phyloP scores from a whole-genome alignment of 35 echinoderm and acorn worm genomes.

The Acanthaster planci region DNA sequence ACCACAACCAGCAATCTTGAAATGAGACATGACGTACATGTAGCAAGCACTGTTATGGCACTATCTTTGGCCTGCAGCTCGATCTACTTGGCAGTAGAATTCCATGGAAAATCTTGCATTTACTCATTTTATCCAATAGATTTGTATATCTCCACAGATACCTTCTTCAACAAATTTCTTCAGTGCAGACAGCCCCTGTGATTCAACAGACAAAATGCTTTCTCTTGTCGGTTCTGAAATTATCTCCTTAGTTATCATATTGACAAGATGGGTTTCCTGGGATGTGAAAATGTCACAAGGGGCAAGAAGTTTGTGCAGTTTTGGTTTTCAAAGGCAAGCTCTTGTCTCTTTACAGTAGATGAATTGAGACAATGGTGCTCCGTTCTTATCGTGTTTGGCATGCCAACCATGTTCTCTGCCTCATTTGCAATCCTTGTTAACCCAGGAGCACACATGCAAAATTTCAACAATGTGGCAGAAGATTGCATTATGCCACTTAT shows the following conservation, averaged over 20 bases:
- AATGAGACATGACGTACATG: slow-evolving; percentile 35
- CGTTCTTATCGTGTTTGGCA: not conserved
- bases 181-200: not conserved
- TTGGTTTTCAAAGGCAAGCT: not conserved
- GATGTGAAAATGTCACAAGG: not conserved
- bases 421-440: not conserved
- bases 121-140: slow-evolving; percentile 42
- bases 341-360: not conserved
- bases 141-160: slow-evolving; percentile 34
- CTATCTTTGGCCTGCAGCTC: not conserved
- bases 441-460: slow-evolving; percentile 27
- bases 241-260: slow-evolving; percentile 32
- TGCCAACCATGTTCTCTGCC: slow-evolving; percentile 20
- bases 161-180: slow-evolving; percentile 37
- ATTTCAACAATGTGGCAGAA: slow-evolving; percentile 42
- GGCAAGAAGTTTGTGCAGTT: not conserved
- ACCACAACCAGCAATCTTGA: slow-evolving; percentile 23
- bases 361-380: not conserved
- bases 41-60: not conserved
- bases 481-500: slow-evolving; percentile 19
- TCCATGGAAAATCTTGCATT: slow-evolving; percentile 32
- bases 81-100: slow-evolving; percentile 18
- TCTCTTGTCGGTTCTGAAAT: not conserved
- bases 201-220: slow-evolving; percentile 28
- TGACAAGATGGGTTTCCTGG: not conserved